phyloP scores from a whole-genome alignment of 2,888 invertebrate genomes.

The Melitaea athalia region DNA sequence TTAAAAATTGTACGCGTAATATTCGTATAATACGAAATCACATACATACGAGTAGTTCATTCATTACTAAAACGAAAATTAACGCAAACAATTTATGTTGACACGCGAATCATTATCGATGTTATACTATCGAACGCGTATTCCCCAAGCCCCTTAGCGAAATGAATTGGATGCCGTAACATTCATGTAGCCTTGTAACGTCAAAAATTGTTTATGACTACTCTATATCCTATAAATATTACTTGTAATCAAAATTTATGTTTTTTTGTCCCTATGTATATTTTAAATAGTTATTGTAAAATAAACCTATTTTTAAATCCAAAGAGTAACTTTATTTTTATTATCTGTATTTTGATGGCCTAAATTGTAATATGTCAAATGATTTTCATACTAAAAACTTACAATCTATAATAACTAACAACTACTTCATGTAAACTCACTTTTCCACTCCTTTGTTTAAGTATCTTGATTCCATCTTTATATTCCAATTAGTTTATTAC shows the following conservation, averaged over 20 bases:
- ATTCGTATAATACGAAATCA: too few species aligned
- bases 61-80: background rate
- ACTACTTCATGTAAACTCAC: too few species aligned
- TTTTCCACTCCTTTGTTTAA: too few species aligned
- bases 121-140: constrained; percentile 9
- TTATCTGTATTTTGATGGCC: too few species aligned
- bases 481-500: too few species aligned
- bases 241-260: constrained; percentile 5
- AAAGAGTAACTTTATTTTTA: too few species aligned
- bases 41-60: background rate
- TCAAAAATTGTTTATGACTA: constrained; percentile 21
- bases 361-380: too few species aligned
- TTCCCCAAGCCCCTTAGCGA: constrained; percentile 9
- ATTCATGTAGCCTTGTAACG: constrained; percentile 16
- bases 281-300: background rate
- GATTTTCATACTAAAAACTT: too few species aligned
- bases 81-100: background rate
- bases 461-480: too few species aligned
- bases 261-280: background rate
- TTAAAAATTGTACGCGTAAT: too few species aligned
- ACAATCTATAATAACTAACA: too few species aligned
- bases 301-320: too few species aligned
- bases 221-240: constrained; percentile 16
- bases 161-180: constrained; percentile 23
- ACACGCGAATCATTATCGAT: constrained; percentile 17